Base-by-base conservation (phyloP, 2,113 vertebrate genomes). In the Ictalurus punctatus region DNA sequence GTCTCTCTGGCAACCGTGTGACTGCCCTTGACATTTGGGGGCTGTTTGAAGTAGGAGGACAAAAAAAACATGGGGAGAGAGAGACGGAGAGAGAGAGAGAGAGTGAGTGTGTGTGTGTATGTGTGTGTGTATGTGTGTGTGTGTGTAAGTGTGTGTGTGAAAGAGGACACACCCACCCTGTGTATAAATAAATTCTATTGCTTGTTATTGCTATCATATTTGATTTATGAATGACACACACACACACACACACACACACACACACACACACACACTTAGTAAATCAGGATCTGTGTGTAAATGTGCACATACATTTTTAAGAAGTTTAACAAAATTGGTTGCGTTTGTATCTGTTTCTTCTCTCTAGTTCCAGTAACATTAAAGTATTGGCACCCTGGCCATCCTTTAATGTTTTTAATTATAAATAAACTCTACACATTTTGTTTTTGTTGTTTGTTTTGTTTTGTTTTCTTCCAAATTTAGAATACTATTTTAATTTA, bases 1-100 rank as follows among this genome's bases (percentile, higher is more conserved):
- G n/a, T n/a, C n/a, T n/a, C n/a, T n/a, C n/a, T n/a, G n/a, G 83
- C 61, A 69, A 84, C 83, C 67, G 23, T 30, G 63, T 52, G 83
- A 10, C 37, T 67, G 37, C 61, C 78, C 78, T 37, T 37, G 37
- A 37, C 37, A 37, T 37, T 37, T 37, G 37, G 37, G 37, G 37
- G 37, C 37, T 37, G 37, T 37, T 37, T 37, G 37, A 37, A 37
- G 37, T 37, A 37, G 37, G 37, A 37, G 3, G n/a, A n/a, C n/a
- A 37, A 37, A 37, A 37, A 54, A 80, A 80, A 80, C n/a, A 56
- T 44, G 78, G 40, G 4, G 40, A n/a, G n/a, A n/a, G n/a, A n/a
- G n/a, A n/a, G n/a, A n/a, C n/a, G n/a, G n/a, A n/a, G n/a, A n/a
- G n/a, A n/a, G 40, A 44, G 40, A 44, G 40, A 44, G 40, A 44